Conservation (phyloP, 2,888 invertebrate species). For the Chrysina gloriosa region DNA sequence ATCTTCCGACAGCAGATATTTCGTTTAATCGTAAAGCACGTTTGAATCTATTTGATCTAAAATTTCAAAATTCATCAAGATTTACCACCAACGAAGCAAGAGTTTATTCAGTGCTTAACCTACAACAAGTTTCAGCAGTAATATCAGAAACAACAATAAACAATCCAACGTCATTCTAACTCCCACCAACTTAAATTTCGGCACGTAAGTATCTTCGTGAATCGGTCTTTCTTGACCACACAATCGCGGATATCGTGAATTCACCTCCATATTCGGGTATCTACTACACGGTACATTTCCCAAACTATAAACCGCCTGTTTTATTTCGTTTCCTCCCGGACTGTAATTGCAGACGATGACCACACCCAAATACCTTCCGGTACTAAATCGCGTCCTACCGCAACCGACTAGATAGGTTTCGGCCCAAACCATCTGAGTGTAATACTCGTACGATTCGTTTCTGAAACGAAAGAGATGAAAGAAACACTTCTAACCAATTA, state of each 20-base stretch:
- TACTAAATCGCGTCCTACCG: conserved; percentile 29
- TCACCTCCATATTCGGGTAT: not conserved
- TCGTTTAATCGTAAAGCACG: no score
- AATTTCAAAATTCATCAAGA: no score
- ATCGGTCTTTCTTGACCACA: conserved; percentile 15
- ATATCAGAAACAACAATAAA: not conserved
- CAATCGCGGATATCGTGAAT: conserved; percentile 3
- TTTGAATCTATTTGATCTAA: no score
- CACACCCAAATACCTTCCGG: not conserved
- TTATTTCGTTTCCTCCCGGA: conserved; percentile 10
- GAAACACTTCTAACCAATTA: no score
- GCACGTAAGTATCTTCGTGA: not conserved
- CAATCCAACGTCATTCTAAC: not conserved
- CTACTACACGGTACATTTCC: conserved; percentile 16
- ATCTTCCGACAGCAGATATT: no score
- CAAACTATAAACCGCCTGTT: conserved; percentile 1
- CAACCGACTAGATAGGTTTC: conserved; percentile 29
- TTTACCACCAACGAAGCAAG: no score
- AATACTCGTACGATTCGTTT: conserved; percentile 27
- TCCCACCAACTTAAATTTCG: conserved; percentile 2
- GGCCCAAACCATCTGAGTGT: conserved; percentile 34
- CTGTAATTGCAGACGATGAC: conserved; percentile 34
- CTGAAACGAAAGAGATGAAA: no score
- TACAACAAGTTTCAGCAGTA: no score
- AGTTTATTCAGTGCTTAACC: no score